phyloP scores from a whole-genome alignment of 2,797 vertebrate genomes.

The Nannoperca australis region DNA sequence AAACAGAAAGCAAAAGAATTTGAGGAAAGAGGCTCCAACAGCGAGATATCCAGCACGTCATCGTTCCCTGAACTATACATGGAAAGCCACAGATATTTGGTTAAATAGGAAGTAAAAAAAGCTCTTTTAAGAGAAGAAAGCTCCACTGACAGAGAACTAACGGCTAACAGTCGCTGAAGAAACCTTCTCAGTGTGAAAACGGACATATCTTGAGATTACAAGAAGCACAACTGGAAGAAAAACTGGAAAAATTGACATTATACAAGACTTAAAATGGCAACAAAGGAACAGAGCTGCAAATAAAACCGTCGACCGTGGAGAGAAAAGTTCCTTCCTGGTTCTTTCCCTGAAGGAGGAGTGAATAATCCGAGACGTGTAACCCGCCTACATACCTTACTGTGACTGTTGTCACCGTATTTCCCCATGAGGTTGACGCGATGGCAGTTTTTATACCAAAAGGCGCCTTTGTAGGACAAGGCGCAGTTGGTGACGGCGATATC shows the following conservation, averaged over 20 bases:
- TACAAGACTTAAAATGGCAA: not conserved
- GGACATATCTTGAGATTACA: not conserved
- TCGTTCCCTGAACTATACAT: not conserved
- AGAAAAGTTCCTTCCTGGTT: no score
- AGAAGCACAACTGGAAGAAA: not conserved
- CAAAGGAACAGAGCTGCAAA: not conserved
- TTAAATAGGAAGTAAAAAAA: not conserved
- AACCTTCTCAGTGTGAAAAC: no score
- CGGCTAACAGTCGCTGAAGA: no score
- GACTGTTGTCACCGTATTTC: conserved; percentile 92
- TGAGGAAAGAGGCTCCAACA: not conserved
- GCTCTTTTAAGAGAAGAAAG: not conserved
- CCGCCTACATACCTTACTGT: conserved; percentile 91
- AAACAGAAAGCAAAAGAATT: not conserved
- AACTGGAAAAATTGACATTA: not conserved
- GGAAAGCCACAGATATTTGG: not conserved
- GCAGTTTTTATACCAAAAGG: conserved; percentile 99
- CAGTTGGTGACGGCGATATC: conserved; percentile 98
- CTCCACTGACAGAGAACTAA: no score
- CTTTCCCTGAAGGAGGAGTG: not conserved
- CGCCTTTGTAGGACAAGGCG: conserved; percentile 96
- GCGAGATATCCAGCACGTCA: not conserved
- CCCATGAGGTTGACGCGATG: conserved; percentile 98
- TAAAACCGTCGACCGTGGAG: not conserved
- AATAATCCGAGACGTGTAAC: not conserved